phyloP scores from a whole-genome alignment of 1,140 invertebrate genomes.

The Parapsyche elsis region DNA sequence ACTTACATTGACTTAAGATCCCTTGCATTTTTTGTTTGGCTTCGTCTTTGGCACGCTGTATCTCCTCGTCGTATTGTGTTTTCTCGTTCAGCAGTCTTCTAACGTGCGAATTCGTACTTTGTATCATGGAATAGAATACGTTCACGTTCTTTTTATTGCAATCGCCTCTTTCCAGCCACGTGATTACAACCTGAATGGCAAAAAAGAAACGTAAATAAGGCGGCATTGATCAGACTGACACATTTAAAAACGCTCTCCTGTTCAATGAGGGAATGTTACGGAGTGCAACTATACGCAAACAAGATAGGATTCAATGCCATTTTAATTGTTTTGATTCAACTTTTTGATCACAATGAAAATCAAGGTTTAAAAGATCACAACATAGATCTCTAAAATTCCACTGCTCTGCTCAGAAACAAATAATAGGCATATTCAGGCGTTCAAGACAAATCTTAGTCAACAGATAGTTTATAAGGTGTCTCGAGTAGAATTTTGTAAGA shows the following conservation, averaged over 20 bases:
- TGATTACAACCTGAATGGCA: conserved; percentile 77
- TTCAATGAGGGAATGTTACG: too few relatives aligned
- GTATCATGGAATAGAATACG: conserved; percentile 93
- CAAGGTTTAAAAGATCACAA: too few relatives aligned
- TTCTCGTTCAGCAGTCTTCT: conserved; percentile 86
- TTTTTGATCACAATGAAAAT: too few relatives aligned
- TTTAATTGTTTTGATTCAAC: too few relatives aligned
- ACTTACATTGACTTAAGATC: conserved; percentile 88
- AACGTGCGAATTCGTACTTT: conserved; percentile 91
- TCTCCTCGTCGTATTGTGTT: conserved; percentile 85
- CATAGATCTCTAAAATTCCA: too few relatives aligned
- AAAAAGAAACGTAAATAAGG: background rate
- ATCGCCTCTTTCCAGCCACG: conserved; percentile 92
- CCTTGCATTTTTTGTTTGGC: conserved; percentile 84
- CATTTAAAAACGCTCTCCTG: background rate
- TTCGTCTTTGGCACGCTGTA: conserved; percentile 81
- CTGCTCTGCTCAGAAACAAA: too few relatives aligned
- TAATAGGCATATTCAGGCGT: too few relatives aligned
- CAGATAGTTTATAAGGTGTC: too few relatives aligned
- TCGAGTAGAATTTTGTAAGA: too few relatives aligned
- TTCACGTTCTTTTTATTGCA: conserved; percentile 90
- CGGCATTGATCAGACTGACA: background rate
- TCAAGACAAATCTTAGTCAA: too few relatives aligned
- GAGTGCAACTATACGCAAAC: too few relatives aligned
- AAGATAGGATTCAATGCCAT: too few relatives aligned